A percentile compares a stretch with the other conserved stretches of the same genome.
Evolutionary conservation across 2,113 vertebrate species (phyloP).

Genomic region (Xenopus laevis): DNA sequence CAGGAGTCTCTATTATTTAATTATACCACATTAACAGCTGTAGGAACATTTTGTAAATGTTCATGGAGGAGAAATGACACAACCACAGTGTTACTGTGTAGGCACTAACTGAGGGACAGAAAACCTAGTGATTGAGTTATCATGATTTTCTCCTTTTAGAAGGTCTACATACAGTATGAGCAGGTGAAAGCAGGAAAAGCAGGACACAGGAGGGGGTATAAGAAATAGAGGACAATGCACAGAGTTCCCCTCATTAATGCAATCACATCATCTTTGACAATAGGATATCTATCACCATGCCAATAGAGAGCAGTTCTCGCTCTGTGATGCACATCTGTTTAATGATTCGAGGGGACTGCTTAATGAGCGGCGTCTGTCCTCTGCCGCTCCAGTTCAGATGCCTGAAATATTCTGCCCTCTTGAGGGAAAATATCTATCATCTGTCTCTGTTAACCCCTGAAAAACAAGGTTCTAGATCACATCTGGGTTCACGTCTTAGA

Average conservation of each 20-base stretch:
- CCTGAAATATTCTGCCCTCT: conserved; percentile 16
- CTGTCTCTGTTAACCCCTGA: conserved; percentile 14
- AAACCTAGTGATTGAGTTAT: no score
- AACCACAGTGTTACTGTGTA: no score
- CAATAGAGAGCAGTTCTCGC: conserved; percentile 56
- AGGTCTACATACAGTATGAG: background rate
- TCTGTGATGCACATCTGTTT: conserved; percentile 51
- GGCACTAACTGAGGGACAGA: no score
- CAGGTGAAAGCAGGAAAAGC: background rate
- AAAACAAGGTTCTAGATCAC: background rate
- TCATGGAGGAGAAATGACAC: no score
- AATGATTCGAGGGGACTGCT: conserved; percentile 54
- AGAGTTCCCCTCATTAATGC: conserved; percentile 61
- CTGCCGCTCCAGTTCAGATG: conserved; percentile 24
- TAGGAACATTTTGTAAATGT: no score
- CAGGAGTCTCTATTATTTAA: no score
- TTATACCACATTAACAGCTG: no score
- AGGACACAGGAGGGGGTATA: conserved; percentile 9
- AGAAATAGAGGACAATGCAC: conserved; percentile 20
- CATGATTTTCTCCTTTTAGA: background rate
- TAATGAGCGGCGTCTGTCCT: conserved; percentile 47
- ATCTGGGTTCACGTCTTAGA: background rate
- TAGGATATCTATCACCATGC: conserved; percentile 54
- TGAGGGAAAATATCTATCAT: conserved; percentile 21
- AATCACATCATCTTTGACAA: conserved; percentile 70